Conservation (phyloP, 2,113 vertebrate species). For the Heterocephalus glaber region DNA sequence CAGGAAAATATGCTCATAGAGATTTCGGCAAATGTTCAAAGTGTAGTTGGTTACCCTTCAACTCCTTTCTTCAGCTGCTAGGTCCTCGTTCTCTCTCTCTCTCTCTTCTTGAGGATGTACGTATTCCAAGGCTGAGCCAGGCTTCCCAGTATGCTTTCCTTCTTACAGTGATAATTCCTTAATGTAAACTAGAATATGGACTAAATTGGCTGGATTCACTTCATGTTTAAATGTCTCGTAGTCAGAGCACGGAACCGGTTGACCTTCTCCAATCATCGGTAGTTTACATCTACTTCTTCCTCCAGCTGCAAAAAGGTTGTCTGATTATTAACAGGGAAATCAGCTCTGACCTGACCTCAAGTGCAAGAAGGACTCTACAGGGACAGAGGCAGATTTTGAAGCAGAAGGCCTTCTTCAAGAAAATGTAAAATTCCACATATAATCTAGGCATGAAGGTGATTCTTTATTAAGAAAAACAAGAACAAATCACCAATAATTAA, state of each 20-base stretch:
- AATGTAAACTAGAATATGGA: not conserved
- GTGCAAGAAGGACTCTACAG: not conserved
- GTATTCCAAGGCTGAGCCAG: not conserved
- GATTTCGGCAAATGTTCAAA: not conserved
- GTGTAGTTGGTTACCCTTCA: not conserved
- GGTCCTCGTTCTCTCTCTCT: not conserved
- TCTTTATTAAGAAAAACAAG: not conserved
- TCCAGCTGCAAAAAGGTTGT: not conserved
- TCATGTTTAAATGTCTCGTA: constrained; percentile 2
- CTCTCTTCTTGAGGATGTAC: not conserved
- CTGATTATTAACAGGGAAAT: not conserved
- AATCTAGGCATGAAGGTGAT: not conserved
- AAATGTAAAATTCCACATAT: not conserved
- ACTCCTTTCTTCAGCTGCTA: not conserved
- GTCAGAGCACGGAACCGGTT: not conserved
- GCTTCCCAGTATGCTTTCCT: not conserved
- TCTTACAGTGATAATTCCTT: not conserved
- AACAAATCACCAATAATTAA: not conserved
- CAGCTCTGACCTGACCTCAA: not conserved
- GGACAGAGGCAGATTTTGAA: not conserved
- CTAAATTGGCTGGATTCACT: not conserved
- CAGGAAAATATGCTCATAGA: not conserved
- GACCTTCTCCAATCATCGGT: not conserved
- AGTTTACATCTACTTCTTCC: constrained; percentile 37
- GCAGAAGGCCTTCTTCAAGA: not conserved